Conservation (phyloP, 2,797 vertebrate species). For the Sebastes baramenuke region DNA sequence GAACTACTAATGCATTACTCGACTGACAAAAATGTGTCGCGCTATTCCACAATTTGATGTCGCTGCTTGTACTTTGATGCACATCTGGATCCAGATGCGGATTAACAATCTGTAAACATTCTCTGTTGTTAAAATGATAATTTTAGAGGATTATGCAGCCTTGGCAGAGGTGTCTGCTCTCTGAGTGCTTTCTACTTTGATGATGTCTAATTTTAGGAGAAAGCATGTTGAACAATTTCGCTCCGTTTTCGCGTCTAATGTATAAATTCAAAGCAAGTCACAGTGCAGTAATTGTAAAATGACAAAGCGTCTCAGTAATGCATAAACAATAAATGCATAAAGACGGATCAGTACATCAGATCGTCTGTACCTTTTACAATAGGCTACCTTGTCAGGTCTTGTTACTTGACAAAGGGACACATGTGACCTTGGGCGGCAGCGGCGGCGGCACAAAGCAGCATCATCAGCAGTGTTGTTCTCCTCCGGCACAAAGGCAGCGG, state of each 20-base stretch:
- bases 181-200: not conserved
- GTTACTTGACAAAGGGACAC: slow-evolving; percentile 68
- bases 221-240: not conserved
- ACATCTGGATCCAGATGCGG: not conserved
- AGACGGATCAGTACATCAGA: slow-evolving; percentile 32
- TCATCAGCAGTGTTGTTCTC: slow-evolving; percentile 77
- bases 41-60: not conserved
- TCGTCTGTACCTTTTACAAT: slow-evolving; percentile 49
- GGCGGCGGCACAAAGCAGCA: slow-evolving; percentile 66
- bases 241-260: not conserved
- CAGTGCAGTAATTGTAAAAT: not conserved
- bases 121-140: not conserved
- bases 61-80: not conserved
- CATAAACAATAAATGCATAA: not conserved
- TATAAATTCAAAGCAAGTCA: not conserved
- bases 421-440: slow-evolving; percentile 62
- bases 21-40: not conserved
- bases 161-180: not conserved
- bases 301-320: not conserved
- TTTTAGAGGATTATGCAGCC: not conserved
- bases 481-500: slow-evolving; percentile 70
- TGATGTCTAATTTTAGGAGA: not conserved
- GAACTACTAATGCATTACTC: not conserved
- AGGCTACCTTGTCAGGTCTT: slow-evolving; percentile 67
- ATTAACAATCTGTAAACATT: not conserved